Percentiles rank a stretch among this genome's conserved stretches.
These are phyloP conservation scores for Drosophila melanica DNA, from an alignment of 1,140 invertebrate species.

Conservation along the genomic window DNA sequence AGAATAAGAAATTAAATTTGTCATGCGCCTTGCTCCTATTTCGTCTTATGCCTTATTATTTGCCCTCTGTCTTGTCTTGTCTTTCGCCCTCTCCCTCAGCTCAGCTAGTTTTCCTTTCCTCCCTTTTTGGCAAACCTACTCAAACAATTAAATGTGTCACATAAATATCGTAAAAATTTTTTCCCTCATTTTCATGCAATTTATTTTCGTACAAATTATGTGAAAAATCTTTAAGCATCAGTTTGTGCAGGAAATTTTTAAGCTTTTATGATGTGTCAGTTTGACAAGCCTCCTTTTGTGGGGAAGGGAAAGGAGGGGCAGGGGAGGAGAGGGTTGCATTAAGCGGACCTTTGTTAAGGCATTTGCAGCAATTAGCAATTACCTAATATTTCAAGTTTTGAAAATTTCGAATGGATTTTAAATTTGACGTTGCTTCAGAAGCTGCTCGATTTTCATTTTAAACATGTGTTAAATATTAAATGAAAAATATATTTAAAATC, in stretches of 20 bases:
- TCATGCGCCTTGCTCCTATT: conserved; percentile 64
- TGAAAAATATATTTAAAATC: too few relatives aligned
- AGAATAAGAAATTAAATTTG: conserved; percentile 80
- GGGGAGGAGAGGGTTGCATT: too few relatives aligned
- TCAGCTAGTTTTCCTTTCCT: background rate
- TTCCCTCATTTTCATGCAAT: conserved; percentile 56
- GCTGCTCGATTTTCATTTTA: too few relatives aligned
- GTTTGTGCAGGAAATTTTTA: conserved; percentile 32
- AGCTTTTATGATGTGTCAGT: conserved; percentile 73
- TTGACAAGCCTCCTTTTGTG: conserved; percentile 16
- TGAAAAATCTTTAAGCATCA: conserved; percentile 68
- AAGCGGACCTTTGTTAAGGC: background rate
- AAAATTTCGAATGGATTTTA: too few relatives aligned
- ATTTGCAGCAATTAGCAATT: background rate
- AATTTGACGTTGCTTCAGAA: too few relatives aligned
- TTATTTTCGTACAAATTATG: conserved; percentile 65
- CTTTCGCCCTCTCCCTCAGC: conserved; percentile 4
- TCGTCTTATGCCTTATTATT: conserved; percentile 31
- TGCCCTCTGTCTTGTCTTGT: conserved; percentile 9
- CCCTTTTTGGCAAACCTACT: conserved; percentile 61
- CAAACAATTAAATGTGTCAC: conserved; percentile 74
- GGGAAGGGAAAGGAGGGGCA: too few relatives aligned
- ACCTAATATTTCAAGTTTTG: too few relatives aligned
- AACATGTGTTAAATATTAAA: too few relatives aligned
- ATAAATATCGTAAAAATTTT: conserved; percentile 68